Base-by-base conservation (phyloP, 2,888 invertebrate genomes). In the Notocelia uddmanniana region DNA sequence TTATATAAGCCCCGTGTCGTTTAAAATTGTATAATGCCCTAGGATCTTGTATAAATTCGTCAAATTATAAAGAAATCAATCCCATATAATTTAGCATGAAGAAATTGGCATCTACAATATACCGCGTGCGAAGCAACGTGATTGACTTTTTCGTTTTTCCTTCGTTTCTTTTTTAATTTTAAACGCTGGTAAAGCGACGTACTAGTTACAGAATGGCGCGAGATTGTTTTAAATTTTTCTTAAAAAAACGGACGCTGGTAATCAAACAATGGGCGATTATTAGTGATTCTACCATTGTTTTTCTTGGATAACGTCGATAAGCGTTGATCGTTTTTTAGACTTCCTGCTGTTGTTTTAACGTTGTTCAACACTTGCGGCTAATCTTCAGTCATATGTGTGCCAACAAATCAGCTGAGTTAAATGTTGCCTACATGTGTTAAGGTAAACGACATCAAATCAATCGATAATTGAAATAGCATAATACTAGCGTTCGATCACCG, bases 231-330 rank as follows among this genome's bases (percentile, higher is more conserved):
- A 82, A 75, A 78, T 79, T 80, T 79, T 78, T 80, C 80, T 76
- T 80, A 89, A 90, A 88, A 77, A 80, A 80, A 84, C 83, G 78
- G 76, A 77, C 81, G 76, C 78, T 80, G 80, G 82, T 82, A 79
- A 81, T 80, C 79, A 75, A 76, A 91, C 92, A 92, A 93, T 92
- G 80, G 90, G 80, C 78, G 80, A 77, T 89, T 83, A 83, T 80
- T 79, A 82, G 78, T 86, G 86, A 87, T 88, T 86, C 86, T 85
- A 83, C 85, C 84, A 92, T 92, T 92, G 90, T 92, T 90, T 85
- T 87, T 82, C 79, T 82, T 82, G 79, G 80, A 85, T 86, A 85
- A 86, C 85, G 45, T n/a, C 45, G 45, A 45, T 45, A 45, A 45
- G 45, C n/a, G 45, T 45, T 45, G n/a, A n/a, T n/a, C n/a, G 45